phyloP scores from a whole-genome alignment of 1,140 invertebrate genomes.

The Ctenoplectra terminalis region DNA sequence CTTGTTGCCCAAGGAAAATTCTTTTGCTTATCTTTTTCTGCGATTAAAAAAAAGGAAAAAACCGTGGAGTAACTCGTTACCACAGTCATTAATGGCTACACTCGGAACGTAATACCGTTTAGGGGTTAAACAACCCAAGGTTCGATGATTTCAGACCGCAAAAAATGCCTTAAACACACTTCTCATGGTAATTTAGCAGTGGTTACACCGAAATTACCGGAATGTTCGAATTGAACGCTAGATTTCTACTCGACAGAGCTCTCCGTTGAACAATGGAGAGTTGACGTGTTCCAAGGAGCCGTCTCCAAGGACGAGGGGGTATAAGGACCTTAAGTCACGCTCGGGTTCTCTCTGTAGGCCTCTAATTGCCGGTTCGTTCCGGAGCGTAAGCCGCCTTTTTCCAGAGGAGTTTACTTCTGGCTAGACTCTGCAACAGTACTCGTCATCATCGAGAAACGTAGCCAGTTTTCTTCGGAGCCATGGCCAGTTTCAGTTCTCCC shows the following conservation, averaged over 20 bases:
- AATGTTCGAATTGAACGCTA: neutral
- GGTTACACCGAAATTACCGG: neutral
- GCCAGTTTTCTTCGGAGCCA: neutral
- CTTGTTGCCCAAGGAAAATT: no score
- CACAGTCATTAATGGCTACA: no score
- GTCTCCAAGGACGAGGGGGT: constrained; percentile 58
- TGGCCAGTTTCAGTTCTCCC: neutral
- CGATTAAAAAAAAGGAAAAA: no score
- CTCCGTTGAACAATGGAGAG: constrained; percentile 54
- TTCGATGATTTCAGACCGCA: no score
- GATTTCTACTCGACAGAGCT: neutral
- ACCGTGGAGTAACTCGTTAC: no score
- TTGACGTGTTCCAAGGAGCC: constrained; percentile 46
- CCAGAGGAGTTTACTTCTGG: neutral
- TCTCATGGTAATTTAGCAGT: no score
- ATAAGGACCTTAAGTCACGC: constrained; percentile 66
- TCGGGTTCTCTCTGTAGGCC: constrained; percentile 56
- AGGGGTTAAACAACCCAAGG: no score
- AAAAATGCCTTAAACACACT: no score
- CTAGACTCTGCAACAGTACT: constrained; percentile 6
- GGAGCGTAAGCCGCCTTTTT: constrained; percentile 48
- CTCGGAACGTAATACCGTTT: no score
- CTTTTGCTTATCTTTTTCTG: no score
- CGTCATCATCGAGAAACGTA: constrained; percentile 18
- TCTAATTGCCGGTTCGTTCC: constrained; percentile 71